Conservation (phyloP, 2,888 invertebrate species). For the Patella ulyssiponensis region DNA sequence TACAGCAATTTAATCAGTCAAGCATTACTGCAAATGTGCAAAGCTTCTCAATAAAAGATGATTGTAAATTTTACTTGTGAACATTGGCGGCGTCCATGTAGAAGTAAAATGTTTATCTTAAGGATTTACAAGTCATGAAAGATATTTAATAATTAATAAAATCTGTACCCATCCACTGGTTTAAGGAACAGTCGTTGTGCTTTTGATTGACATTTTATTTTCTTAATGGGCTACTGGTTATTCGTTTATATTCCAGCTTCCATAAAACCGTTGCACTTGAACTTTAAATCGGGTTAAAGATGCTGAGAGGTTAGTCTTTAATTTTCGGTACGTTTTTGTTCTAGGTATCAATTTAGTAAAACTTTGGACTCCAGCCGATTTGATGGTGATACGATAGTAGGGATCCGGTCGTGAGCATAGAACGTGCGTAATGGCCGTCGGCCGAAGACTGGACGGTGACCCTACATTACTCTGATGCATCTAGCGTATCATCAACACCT, state of each 20-base stretch:
- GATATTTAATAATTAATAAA: slow-evolving; percentile 1
- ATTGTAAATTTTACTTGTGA: too few species aligned
- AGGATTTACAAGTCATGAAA: not conserved
- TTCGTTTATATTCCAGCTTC: not conserved
- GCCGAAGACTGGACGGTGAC: not conserved
- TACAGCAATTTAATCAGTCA: too few species aligned
- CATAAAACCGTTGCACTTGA: not conserved
- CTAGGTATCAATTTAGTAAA: slow-evolving; percentile 5
- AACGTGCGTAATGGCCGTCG: slow-evolving; percentile 1
- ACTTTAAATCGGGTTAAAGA: slow-evolving; percentile 12
- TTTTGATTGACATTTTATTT: slow-evolving; percentile 9
- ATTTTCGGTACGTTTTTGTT: not conserved
- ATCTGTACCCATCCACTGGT: not conserved
- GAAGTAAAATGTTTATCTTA: slow-evolving; percentile 5
- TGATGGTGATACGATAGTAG: not conserved
- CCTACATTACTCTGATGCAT: slow-evolving; percentile 3
- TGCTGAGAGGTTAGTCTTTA: not conserved
- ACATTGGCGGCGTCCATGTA: not conserved
- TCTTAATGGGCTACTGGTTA: not conserved
- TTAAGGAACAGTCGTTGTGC: not conserved
- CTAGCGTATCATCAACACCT: slow-evolving; percentile 11
- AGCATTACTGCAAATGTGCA: too few species aligned
- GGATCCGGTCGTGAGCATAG: slow-evolving; percentile 2
- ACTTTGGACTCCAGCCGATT: not conserved
- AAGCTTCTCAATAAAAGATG: too few species aligned